These are phyloP conservation scores for Hippolais icterina DNA, from an alignment of 2,113 vertebrate species.

Conservation along the genomic window DNA sequence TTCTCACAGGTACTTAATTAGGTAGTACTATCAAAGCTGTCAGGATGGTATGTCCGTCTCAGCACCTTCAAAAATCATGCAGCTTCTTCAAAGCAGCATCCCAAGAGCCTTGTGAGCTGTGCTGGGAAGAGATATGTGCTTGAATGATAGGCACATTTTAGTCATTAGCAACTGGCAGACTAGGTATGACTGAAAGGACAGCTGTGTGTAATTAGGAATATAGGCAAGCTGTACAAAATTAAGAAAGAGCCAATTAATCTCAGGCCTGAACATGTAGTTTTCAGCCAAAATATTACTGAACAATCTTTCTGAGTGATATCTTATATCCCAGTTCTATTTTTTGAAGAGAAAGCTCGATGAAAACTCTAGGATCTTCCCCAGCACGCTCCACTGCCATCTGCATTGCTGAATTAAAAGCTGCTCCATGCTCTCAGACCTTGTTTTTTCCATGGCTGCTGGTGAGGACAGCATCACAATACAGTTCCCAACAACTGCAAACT, in stretches of 20 bases:
- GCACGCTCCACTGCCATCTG: not conserved
- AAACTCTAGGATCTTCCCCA: not conserved
- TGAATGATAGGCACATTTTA: not conserved
- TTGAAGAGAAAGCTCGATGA: not conserved
- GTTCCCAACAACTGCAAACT: not conserved
- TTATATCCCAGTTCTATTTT: not conserved
- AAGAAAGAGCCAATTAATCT: not conserved
- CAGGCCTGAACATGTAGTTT: not conserved
- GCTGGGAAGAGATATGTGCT: fast-evolving
- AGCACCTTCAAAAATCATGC: not conserved
- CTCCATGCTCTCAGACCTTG: not conserved
- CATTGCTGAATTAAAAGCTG: not conserved
- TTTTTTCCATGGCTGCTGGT: not conserved
- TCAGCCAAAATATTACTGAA: not conserved
- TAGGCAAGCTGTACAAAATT: not conserved
- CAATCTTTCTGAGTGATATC: not conserved
- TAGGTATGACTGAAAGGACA: not conserved
- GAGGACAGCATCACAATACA: not conserved
- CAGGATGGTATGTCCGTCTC: not conserved
- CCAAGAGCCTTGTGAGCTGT: not conserved
- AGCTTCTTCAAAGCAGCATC: not conserved
- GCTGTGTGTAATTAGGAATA: not conserved
- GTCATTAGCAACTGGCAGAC: not conserved
- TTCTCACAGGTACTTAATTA: not conserved
- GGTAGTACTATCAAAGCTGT: not conserved